Evolutionary conservation across 2,888 invertebrate species (phyloP).

Genomic region (Tenthredo distinguenda): DNA sequence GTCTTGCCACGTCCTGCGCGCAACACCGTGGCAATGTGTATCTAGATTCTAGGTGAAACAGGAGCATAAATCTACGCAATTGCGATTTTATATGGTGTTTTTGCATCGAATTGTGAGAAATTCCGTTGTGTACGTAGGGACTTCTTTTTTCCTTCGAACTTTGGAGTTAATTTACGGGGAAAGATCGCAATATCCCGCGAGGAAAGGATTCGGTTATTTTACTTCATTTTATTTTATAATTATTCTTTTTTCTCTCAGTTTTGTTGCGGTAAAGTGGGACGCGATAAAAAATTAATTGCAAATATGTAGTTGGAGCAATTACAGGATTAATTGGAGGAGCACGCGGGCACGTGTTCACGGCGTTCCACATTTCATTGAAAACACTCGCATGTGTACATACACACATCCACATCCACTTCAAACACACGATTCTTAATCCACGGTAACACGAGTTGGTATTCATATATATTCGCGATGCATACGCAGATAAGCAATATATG

Average conservation of each 20-base stretch:
- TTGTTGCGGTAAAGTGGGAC: not conserved
- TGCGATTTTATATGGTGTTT: not conserved
- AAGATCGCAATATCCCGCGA: not conserved
- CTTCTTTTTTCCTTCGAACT: not conserved
- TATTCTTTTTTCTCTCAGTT: not conserved
- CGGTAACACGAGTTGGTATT: slow-evolving; percentile 25
- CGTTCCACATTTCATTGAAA: slow-evolving; percentile 50
- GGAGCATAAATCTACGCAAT: not conserved
- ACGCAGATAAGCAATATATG: slow-evolving; percentile 61
- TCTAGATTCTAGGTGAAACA: not conserved
- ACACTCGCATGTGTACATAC: not conserved
- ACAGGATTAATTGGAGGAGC: slow-evolving; percentile 37
- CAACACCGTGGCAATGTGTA: slow-evolving; percentile 14
- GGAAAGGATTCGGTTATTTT: not conserved
- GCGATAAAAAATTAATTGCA: slow-evolving; percentile 36
- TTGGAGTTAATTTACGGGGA: not conserved
- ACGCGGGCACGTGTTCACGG: slow-evolving; percentile 26
- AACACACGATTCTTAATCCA: slow-evolving; percentile 40
- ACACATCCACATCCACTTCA: not conserved
- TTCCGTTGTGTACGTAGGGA: not conserved
- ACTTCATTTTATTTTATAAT: not conserved
- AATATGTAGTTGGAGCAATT: slow-evolving; percentile 30
- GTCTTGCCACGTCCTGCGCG: slow-evolving; percentile 40
- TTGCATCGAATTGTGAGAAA: slow-evolving; percentile 1
- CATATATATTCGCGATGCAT: slow-evolving; percentile 59